Evolutionary conservation across 2,888 invertebrate species (phyloP), one percentile per base, ranked within the genome.

Genomic region (Caenorhabditis sinica): DNA sequence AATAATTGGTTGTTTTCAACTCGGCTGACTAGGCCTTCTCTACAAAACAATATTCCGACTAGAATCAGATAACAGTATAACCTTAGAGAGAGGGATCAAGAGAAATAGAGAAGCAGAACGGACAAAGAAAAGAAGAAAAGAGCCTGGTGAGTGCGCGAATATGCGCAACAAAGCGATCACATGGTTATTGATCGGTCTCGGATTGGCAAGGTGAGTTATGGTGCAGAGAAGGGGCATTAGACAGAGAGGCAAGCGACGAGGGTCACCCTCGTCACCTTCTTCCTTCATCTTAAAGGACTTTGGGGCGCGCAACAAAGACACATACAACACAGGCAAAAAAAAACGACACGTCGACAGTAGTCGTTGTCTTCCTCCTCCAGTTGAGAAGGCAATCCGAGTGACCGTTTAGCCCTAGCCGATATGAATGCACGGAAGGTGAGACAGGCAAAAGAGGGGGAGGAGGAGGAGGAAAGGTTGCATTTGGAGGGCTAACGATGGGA

Each of bases 221-320:
- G 82, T 82, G 82, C 49, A 51, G 63, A 43, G 69, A 43, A n/a
- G n/a, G 60, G 40, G 36, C 23, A 49, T 53, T 51, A 68, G 68
- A 68, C 33, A 56, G 56, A 53, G 56, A 75, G 68, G 68, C 45
- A 28, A 65, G 30, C 45, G 60, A 58, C 36, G 69, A 81, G 82
- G 81, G 82, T 75, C 45, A 82, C 74, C 73, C 74, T 49, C 68
- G 74, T 65, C 71, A 72, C 65, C 71, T 72, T 66, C 58, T 60
- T 73, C 63, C 68, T 81, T 73, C 73, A 68, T 74, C 81, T 83
- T 77, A 77, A 83, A 83, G 83, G 83, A 83, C 83, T 83, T 74
- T 56, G 56, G 23, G 56, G 56, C 69, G 80, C 80, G 80, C 72
- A 65, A 65, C 72, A 56, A 53, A 36, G 58, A 53, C 77, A 36